Evolutionary conservation across 2,113 vertebrate genomes (phyloP), one percentile per base, ranked within the genome.

Genomic region (Pholis gunnellus): DNA sequence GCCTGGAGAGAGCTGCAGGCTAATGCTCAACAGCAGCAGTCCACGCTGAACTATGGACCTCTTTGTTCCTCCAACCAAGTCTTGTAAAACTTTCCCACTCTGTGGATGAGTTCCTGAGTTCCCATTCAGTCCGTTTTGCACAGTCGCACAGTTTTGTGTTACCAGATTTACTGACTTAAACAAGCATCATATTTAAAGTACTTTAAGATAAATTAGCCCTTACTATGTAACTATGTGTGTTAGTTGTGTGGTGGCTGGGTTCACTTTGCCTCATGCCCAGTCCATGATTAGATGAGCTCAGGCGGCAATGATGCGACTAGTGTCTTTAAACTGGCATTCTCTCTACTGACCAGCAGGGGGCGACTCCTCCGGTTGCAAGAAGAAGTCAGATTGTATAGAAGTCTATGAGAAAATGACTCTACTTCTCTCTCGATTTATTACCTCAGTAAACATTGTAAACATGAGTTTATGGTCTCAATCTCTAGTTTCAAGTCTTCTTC

Each of bases 1-100:
- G 85, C 92, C 81, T 73, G 61, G 78, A 80, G 89, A 84, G 86
- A 79, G 86, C 87, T 88, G 76, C 82, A 65, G 92, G 89, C 78
- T 79, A 82, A 87, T 75, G 52, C 87, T 85, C 46, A 46, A 70
- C 81, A 87, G 78, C 87, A 77, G 61, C 88, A 73, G 70, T 13
- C 38, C 38, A 82, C 77, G 57, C 72, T 63, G 60, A 79, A 46
- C 72, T 77, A n/a, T 60, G 77, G 72, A 71, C 69, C 54, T 57
- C 56, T 83, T 67, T 77, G 70, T 72, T 82, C 76, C 78, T 79
- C 70, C 68, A 3, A 60, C n/a, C 40, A 64, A 29, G 34, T 52
- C 25, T 71, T 9, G 59, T 67, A 48, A 75, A 78, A 81, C 48
- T 83, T 76, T 83, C n/a, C 38, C 27, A 8, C 68, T 72, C 74